These are phyloP conservation scores for Lates calcarifer DNA, from an alignment of 2,113 vertebrate genomes.

Conservation along the genomic window DNA sequence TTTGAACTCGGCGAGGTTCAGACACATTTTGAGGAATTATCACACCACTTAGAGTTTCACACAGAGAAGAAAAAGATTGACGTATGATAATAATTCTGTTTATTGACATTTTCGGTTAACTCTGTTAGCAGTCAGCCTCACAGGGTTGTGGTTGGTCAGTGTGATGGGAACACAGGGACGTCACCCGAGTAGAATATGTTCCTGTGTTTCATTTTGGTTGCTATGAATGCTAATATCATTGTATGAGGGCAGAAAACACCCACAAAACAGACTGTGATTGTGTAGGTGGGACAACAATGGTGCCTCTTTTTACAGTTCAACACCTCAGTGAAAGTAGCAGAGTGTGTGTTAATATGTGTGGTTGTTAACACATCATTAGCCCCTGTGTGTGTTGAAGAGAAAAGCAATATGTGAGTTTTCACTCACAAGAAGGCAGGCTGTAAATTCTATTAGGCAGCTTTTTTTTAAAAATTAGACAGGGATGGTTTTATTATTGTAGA, in stretches of 20 bases:
- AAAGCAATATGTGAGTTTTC: conserved; percentile 3
- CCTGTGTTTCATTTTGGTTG: neutral
- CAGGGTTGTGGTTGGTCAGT: neutral
- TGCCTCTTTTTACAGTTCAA: neutral
- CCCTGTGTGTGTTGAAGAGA: neutral
- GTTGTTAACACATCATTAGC: conserved; percentile 24
- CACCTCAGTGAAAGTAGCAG: neutral
- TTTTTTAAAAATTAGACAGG: neutral
- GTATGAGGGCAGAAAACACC: neutral
- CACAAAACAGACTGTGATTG: neutral
- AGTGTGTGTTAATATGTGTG: neutral
- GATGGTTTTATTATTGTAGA: neutral
- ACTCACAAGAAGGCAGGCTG: neutral
- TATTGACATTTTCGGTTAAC: conserved; percentile 40
- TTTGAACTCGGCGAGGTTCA: conserved; percentile 19
- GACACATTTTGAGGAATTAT: conserved; percentile 17
- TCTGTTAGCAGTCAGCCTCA: neutral
- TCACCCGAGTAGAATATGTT: neutral
- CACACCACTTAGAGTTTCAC: conserved; percentile 2
- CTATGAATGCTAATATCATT: neutral
- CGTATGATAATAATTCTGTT: conserved; percentile 11
- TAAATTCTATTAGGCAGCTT: conserved; percentile 4
- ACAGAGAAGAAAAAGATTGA: conserved; percentile 9
- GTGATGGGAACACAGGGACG: conserved; percentile 8
- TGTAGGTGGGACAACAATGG: neutral